Conservation (phyloP, 2,888 invertebrate species). For the Cephus spinipes region DNA sequence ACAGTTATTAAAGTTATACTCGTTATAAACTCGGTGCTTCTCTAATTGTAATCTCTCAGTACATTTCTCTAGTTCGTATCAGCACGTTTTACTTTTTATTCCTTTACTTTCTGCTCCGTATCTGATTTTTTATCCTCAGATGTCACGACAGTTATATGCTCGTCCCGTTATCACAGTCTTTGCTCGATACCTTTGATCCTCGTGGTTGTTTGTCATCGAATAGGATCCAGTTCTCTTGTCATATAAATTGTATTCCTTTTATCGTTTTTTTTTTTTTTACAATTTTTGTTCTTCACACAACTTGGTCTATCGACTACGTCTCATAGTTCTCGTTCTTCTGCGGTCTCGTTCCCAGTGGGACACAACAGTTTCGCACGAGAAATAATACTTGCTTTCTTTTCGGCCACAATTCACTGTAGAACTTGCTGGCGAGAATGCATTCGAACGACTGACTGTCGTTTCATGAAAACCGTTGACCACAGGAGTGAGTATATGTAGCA, state of each 20-base stretch:
- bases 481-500: background rate
- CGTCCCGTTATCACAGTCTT: background rate
- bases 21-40: no score
- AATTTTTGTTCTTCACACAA: background rate
- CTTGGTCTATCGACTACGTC: background rate
- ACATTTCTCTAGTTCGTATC: background rate
- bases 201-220: background rate
- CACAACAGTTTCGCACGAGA: background rate
- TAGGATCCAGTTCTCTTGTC: background rate
- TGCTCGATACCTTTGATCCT: no score
- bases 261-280: background rate
- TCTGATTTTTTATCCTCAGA: background rate
- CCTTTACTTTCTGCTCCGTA: background rate
- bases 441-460: background rate
- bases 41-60: background rate
- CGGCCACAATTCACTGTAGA: background rate
- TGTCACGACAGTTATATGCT: background rate
- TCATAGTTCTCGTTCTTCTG: background rate
- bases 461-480: background rate
- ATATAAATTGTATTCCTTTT: background rate
- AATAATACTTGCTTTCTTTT: background rate
- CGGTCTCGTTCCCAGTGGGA: background rate
- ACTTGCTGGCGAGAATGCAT: background rate
- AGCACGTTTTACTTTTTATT: background rate
- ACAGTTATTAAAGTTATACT: background rate